Conservation (phyloP, 2,888 invertebrate genomes). For the Nomada lathburiana region DNA sequence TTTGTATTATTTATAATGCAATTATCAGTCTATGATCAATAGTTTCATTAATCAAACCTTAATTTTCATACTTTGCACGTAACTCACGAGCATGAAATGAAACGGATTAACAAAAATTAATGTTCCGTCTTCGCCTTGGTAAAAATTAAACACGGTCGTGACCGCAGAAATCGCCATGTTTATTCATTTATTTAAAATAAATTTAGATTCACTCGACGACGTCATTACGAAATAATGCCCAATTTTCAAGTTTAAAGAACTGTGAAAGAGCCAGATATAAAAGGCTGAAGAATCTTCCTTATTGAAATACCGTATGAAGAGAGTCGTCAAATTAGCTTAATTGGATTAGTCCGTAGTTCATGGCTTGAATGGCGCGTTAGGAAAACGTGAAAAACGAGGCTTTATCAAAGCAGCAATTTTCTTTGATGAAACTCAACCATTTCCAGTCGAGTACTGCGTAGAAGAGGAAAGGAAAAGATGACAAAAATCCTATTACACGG, state of each 20-base stretch:
- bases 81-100: not conserved
- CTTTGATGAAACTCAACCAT: not conserved
- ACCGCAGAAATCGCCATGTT: not conserved
- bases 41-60: no score
- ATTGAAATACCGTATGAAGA: slow-evolving; percentile 25
- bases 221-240: slow-evolving; percentile 3
- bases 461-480: not conserved
- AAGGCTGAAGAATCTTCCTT: slow-evolving; percentile 12
- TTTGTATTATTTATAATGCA: no score
- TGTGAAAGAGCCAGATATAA: not conserved
- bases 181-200: not conserved
- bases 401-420: slow-evolving; percentile 35
- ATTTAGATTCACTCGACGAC: not conserved
- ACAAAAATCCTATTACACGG: not conserved
- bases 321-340: slow-evolving; percentile 55
- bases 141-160: not conserved
- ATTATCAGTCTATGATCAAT: no score
- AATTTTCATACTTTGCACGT: not conserved
- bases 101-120: not conserved
- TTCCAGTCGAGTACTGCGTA: not conserved
- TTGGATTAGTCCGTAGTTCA: slow-evolving; percentile 45
- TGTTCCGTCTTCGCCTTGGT: not conserved
- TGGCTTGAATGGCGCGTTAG: slow-evolving; percentile 26
- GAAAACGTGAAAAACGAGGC: slow-evolving; percentile 34
- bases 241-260: slow-evolving; percentile 14